Base-by-base conservation (phyloP, 2,113 vertebrate genomes). In the Machaerirhynchus nigripectus region DNA sequence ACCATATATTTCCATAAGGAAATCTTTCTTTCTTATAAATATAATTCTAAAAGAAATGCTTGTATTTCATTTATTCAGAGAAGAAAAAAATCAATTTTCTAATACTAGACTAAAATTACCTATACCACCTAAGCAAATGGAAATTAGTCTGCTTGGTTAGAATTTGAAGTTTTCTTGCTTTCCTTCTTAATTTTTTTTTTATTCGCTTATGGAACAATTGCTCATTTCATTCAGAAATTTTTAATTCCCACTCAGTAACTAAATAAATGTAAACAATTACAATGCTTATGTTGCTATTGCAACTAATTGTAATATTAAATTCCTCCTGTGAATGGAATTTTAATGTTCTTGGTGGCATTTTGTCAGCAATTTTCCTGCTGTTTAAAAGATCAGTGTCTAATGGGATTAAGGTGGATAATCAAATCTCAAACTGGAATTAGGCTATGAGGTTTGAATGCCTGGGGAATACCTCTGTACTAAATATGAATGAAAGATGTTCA, bases 361-460 rank as follows among this genome's bases (percentile, higher is more conserved):
- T 96, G 96, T 98, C 97, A 98, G 97, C 97, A 97, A 90, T 97
- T 98, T 97, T 92, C 89, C 87, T 94, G 94, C 97, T 96, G 90
- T 97, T 97, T 98, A 93, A 96, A 97, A 97, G 97, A 98, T 97
- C 97, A 95, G 70, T 80, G 92, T 95, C 96, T 98, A 98, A 98
- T 98, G 93, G 97, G 95, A 98, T 98, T 98, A 97, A 96, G 95
- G 70, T 95, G 53, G 93, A 95, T 98, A 98, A 98, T 98, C 97
- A 97, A 97, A 98, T 98, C 95, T 96, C 91, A 95, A 88, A 97
- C 90, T 96, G 92, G 93, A 97, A 95, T 94, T 95, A 86, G 86
- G 65, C 85, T 91, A 81, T 73, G 64, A 88, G 75, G 60, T 88
- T 95, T 91, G 35, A 85, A 88, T 94, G 97, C 93, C 91, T 91